A percentile compares a stretch with the other conserved stretches of the same genome.
Conservation (phyloP, 2,888 invertebrate genomes). For the Hypomecis punctinalis region DNA sequence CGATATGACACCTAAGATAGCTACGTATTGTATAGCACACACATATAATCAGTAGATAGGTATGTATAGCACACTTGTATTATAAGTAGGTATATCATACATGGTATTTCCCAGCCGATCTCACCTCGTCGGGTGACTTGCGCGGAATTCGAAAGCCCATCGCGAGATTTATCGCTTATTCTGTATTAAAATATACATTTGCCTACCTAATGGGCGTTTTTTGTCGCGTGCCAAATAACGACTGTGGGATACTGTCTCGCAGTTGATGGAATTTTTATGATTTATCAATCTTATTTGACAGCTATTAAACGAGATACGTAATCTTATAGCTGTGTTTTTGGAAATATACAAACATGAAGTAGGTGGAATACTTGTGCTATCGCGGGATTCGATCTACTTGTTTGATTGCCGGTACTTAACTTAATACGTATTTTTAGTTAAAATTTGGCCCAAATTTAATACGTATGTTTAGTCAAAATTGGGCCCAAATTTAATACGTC, state of each 20-base stretch:
- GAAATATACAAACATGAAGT: neutral
- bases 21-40: slow-evolving; percentile 41
- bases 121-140: slow-evolving; percentile 82
- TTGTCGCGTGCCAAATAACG: slow-evolving; percentile 78
- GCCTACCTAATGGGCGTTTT: slow-evolving; percentile 80
- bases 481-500: too few species aligned
- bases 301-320: slow-evolving; percentile 43
- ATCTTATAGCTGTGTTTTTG: slow-evolving; percentile 26
- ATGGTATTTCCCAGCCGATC: slow-evolving; percentile 84
- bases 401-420: too few species aligned
- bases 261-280: slow-evolving; percentile 70
- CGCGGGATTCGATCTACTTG: too few species aligned
- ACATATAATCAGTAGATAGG: slow-evolving; percentile 43
- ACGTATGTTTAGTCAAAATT: too few species aligned
- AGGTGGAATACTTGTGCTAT: too few species aligned
- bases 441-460: too few species aligned
- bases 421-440: too few species aligned
- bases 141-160: slow-evolving; percentile 85
- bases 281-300: slow-evolving; percentile 67
- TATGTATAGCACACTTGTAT: slow-evolving; percentile 55
- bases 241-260: slow-evolving; percentile 61
- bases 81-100: slow-evolving; percentile 63
- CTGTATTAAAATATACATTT: slow-evolving; percentile 83
- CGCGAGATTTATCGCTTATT: slow-evolving; percentile 83
- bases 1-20: slow-evolving; percentile 66